Base-by-base conservation (phyloP, 2,113 vertebrate species). In the Myxocyprinus asiaticus region DNA sequence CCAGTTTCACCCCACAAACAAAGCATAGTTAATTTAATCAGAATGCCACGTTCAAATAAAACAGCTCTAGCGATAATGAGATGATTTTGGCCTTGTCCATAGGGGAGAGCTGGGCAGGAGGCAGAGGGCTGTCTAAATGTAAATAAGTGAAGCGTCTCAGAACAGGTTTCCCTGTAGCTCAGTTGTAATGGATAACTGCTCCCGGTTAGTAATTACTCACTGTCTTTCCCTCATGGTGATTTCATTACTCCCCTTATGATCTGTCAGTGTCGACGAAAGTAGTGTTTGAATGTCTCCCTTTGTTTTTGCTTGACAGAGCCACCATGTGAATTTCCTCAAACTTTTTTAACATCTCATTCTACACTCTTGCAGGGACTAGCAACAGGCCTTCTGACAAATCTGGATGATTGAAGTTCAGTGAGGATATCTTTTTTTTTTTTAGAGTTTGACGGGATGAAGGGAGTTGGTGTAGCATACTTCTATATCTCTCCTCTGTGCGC, bases 181-280 rank as follows among this genome's bases (percentile, higher is more conserved):
- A 80, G 88, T 84, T 86, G 82, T 91, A 91, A 91, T 89, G 86
- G 90, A 91, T 92, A 91, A 91, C 87, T 67, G 81, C 79, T 82
- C 84, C 86, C 85, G 82, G 83, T 81, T 85, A 84, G 87, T 88
- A 90, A 91, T 94, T 90, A 93, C 91, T 92, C 92, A 91, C 84
- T 91, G 91, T 91, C 90, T 88, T 72, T 80, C 17, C 78, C 81
- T 81, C 69, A 70, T 84, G 76, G 79, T 85, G 82, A 83, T 91
- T 90, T 92, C 89, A 91, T 91, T 91, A 89, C 86, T 87, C 79
- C 79, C 81, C 79, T 87, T 87, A 87, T 81, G 87, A 87, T 56
- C 75, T 87, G 80, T 73, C 82, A 71, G 66, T 78, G 42, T 33
- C 14, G 45, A 75, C 44, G 65, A 67, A 72, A 78, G 62, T 69